Conservation (phyloP, 2,113 vertebrate genomes). For the Camarhynchus parvulus region DNA sequence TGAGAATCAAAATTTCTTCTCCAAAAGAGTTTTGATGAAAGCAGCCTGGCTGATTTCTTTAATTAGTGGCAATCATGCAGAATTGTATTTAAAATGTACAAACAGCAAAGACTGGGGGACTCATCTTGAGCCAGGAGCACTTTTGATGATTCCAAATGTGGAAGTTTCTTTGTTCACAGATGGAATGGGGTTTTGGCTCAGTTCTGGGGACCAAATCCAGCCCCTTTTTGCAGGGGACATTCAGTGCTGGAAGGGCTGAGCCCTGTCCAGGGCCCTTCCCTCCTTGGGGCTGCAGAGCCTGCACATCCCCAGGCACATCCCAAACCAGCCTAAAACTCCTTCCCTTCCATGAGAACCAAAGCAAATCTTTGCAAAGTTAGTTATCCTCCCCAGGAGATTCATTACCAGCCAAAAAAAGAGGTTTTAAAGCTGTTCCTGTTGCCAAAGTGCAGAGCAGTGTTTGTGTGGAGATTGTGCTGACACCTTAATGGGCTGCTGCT, state of each 20-base stretch:
- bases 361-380: neutral
- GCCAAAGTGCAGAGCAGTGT: neutral
- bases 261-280: neutral
- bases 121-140: neutral
- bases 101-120: neutral
- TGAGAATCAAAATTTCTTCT: neutral
- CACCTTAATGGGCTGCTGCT: neutral
- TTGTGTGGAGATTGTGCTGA: neutral
- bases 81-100: neutral
- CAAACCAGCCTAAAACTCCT: neutral
- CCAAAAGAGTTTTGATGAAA: neutral
- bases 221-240: neutral
- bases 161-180: neutral
- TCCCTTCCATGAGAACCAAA: neutral
- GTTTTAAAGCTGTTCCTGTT: neutral
- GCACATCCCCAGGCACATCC: neutral
- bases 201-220: neutral
- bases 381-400: neutral
- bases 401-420: neutral
- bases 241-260: neutral
- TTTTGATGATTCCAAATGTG: neutral
- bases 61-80: neutral
- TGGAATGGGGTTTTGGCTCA: neutral
- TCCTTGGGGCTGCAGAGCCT: neutral
- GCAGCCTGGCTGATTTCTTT: neutral